Percentiles rank a stretch among this genome's conserved stretches.
Evolutionary conservation across 2,797 vertebrate species (phyloP).

Genomic region (Pangasius mekongensis): DNA sequence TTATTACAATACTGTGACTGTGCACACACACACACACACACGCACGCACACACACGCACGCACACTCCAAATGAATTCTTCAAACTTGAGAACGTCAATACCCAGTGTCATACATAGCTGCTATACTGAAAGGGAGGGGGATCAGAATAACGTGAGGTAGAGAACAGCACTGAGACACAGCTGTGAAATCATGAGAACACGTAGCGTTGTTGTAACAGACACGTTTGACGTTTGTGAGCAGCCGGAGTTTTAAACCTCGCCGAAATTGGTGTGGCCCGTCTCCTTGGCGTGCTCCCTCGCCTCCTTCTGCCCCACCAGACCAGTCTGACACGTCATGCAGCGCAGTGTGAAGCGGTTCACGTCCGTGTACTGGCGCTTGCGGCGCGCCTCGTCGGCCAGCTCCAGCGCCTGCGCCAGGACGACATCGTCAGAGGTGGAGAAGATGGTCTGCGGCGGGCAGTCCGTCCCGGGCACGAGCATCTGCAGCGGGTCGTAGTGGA

Average conservation of each 20-base stretch:
- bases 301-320: conserved; percentile 93
- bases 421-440: conserved; percentile 86
- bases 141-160: conserved; percentile 76
- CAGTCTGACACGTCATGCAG: conserved; percentile 96
- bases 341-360: conserved; percentile 90
- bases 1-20: conserved; percentile 43
- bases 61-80: conserved; percentile 31
- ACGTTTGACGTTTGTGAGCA: background rate
- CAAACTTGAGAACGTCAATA: conserved; percentile 33
- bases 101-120: conserved; percentile 56
- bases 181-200: conserved; percentile 41
- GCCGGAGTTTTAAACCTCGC: conserved; percentile 84
- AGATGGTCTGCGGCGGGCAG: conserved; percentile 89
- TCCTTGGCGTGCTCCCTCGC: conserved; percentile 96
- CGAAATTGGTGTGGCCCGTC: conserved; percentile 95
- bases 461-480: conserved; percentile 78
- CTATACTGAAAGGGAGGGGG: conserved; percentile 69
- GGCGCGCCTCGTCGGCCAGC: conserved; percentile 91
- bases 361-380: conserved; percentile 94
- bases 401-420: conserved; percentile 92
- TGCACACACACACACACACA: background rate
- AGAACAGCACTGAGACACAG: conserved; percentile 70
- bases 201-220: conserved; percentile 27
- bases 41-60: conserved; percentile 12
- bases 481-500: conserved; percentile 96